Base-by-base conservation (phyloP, 2,888 invertebrate genomes). In the Melanostoma scalare region DNA sequence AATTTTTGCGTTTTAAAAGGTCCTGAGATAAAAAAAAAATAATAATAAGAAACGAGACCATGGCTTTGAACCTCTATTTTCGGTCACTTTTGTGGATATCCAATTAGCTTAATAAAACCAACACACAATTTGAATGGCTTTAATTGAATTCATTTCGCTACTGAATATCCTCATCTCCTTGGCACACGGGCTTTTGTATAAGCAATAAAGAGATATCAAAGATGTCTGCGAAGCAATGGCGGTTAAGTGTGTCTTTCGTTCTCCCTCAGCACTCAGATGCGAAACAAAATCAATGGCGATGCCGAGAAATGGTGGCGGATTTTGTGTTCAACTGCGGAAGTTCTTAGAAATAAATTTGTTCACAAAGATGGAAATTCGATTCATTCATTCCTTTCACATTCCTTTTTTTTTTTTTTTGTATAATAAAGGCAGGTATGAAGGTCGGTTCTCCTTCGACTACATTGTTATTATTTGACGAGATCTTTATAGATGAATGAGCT, bases 71-170 rank as follows among this genome's bases (percentile, higher is more conserved):
- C 50, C 38, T 63, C n/a, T 50, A 63, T 50, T 63, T 52, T 75
- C 68, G 77, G 82, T 76, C 77, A 82, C 68, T 82, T 74, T 58
- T 40, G 46, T 44, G 52, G 73, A 38, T 50, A 77, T 77, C 82
- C 82, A 69, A 82, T 82, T 82, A 82, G 77, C 82, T 77, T 77
- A 69, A 74, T 82, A 77, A 82, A 82, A 73, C 65, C 82, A 77
- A 82, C 20, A 63, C 6, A 82, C 61, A 82, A 77, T 77, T 82
- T 68, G 61, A 82, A 73, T 72, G 77, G 53, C 53, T 65, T 74
- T 82, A 82, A 82, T 77, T 82, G 82, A 82, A 82, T 77, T 73
- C 82, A 77, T 69, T 77, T 74, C 56, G 35, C 20, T 53, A 65
- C 52, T 40, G 38, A 63, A 38, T 38, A 36, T 6, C 20, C n/a